Evolutionary conservation across 2,113 vertebrate genomes (phyloP).

Genomic region (Tonatia bakeri): DNA sequence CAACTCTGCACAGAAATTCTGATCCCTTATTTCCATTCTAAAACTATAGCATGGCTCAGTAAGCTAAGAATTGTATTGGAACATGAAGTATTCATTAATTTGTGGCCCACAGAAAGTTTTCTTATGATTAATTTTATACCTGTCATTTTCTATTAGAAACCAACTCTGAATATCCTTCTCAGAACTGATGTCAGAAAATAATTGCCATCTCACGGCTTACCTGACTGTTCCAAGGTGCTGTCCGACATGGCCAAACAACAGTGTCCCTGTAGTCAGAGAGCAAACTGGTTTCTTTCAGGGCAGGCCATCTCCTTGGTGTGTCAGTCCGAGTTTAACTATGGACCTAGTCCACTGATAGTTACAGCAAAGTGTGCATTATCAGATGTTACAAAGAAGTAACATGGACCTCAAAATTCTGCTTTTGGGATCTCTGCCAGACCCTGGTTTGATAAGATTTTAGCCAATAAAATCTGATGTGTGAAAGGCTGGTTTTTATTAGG

Average conservation of each 20-base stretch:
- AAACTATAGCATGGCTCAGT: neutral
- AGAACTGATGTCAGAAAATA: neutral
- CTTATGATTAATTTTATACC: neutral
- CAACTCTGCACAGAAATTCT: neutral
- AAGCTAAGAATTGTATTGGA: neutral
- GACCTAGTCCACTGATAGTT: neutral
- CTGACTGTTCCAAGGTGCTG: neutral
- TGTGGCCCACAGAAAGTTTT: neutral
- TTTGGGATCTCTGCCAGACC: neutral
- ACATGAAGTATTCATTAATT: neutral
- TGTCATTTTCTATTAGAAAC: neutral
- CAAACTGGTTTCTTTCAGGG: neutral
- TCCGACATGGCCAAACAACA: neutral
- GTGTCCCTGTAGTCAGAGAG: neutral
- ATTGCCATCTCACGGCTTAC: neutral
- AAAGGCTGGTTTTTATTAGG: conserved; percentile 25
- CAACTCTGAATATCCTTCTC: neutral
- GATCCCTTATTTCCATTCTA: neutral
- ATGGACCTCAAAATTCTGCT: neutral
- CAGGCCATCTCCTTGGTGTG: neutral
- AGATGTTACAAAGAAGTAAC: neutral
- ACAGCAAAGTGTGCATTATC: neutral
- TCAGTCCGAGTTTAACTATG: neutral
- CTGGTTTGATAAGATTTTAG: conserved; percentile 31
- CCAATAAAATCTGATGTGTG: neutral